Evolutionary conservation across 2,888 invertebrate genomes (phyloP).

Genomic region (Kryphioiulus occultus): DNA sequence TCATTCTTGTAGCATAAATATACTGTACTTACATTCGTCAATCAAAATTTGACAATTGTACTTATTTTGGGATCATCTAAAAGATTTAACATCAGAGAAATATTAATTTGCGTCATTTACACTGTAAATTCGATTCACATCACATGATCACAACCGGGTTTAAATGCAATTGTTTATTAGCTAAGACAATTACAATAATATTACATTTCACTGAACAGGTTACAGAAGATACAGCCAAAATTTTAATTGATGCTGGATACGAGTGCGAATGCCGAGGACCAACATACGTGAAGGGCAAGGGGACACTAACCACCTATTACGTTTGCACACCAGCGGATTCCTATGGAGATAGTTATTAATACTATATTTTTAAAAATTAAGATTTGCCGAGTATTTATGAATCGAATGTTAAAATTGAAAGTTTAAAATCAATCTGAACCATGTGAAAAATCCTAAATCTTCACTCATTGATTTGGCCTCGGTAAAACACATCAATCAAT

Average conservation of each 20-base stretch:
- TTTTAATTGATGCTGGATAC: slow-evolving; percentile 85
- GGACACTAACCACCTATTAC: slow-evolving; percentile 86
- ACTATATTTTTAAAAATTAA: background rate
- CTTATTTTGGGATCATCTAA: no score
- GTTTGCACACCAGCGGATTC: slow-evolving; percentile 81
- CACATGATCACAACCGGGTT: no score
- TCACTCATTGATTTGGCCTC: no score
- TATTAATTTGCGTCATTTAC: no score
- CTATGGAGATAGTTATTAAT: slow-evolving; percentile 55
- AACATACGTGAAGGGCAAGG: slow-evolving; percentile 94
- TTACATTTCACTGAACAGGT: slow-evolving; percentile 66
- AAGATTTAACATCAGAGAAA: no score
- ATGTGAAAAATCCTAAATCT: background rate
- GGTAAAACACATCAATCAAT: no score
- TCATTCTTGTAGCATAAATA: no score
- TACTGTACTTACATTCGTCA: no score
- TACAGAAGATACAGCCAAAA: slow-evolving; percentile 81
- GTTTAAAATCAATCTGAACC: background rate
- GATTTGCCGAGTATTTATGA: background rate
- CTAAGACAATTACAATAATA: no score
- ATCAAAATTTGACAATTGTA: background rate
- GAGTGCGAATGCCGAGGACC: slow-evolving; percentile 89
- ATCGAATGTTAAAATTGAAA: no score
- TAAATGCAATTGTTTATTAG: no score
- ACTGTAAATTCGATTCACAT: no score